Evolutionary conservation across 2,888 invertebrate genomes (phyloP).

Genomic region (Clitarchus hookeri): DNA sequence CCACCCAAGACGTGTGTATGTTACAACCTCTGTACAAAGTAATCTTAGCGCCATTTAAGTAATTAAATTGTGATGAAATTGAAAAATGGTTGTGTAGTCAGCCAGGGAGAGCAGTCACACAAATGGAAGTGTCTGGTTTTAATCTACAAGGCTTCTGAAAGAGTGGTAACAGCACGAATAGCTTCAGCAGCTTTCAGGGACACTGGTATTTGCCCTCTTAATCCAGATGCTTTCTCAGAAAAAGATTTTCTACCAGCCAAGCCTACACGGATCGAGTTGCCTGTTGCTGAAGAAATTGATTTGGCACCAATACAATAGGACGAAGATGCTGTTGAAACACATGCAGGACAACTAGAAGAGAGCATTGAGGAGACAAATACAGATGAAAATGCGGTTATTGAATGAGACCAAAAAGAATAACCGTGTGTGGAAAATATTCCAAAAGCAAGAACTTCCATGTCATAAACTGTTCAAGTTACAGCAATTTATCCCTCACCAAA

Average conservation of each 20-base stretch:
- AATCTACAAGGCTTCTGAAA: background rate
- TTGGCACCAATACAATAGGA: too few relatives aligned
- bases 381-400: background rate
- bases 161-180: background rate
- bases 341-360: too few relatives aligned
- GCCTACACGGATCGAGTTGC: too few relatives aligned
- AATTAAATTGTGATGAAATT: background rate
- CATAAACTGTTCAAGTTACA: background rate
- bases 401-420: background rate
- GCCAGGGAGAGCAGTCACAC: background rate
- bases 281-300: too few relatives aligned
- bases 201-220: background rate
- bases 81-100: conserved; percentile 22
- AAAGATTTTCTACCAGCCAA: background rate
- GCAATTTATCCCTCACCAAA: background rate
- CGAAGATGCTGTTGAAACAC: too few relatives aligned
- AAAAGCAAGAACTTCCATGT: background rate
- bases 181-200: background rate
- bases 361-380: too few relatives aligned
- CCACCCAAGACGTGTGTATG: background rate
- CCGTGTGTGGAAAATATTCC: background rate
- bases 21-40: background rate
- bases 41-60: conserved; percentile 9
- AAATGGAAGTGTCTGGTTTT: background rate
- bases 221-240: background rate